Evolutionary conservation across 1,140 invertebrate species (phyloP).

Genomic region (Orchestia grillus): DNA sequence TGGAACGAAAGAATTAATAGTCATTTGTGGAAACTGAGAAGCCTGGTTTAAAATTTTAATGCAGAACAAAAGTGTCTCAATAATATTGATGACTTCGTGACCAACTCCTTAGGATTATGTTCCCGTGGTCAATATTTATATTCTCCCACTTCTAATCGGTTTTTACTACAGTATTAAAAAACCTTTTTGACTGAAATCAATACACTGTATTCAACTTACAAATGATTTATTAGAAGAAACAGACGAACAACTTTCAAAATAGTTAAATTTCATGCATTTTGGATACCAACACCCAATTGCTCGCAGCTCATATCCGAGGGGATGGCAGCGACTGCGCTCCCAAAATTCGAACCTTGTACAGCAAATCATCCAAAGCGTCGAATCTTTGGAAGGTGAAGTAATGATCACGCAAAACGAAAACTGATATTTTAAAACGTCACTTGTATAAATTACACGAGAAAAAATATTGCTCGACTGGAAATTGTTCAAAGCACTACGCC

Average conservation of each 20-base stretch:
- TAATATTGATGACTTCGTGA: neutral
- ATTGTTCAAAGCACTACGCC: neutral
- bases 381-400: neutral
- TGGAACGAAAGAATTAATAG: too few species aligned
- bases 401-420: neutral
- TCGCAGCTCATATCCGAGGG: neutral
- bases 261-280: neutral
- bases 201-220: neutral
- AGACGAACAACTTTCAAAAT: neutral
- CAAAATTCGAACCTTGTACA: neutral
- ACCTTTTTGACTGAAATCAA: neutral
- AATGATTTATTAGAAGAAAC: neutral
- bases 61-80: neutral
- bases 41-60: neutral
- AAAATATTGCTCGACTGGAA: neutral
- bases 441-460: neutral
- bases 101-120: neutral
- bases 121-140: neutral
- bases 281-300: neutral
- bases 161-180: neutral
- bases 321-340: neutral
- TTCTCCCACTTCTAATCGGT: neutral
- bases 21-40: neutral
- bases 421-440: neutral
- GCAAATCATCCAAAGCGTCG: neutral